Base-by-base conservation (phyloP, 2,888 invertebrate genomes). In the Phoenoteleia sp. region DNA sequence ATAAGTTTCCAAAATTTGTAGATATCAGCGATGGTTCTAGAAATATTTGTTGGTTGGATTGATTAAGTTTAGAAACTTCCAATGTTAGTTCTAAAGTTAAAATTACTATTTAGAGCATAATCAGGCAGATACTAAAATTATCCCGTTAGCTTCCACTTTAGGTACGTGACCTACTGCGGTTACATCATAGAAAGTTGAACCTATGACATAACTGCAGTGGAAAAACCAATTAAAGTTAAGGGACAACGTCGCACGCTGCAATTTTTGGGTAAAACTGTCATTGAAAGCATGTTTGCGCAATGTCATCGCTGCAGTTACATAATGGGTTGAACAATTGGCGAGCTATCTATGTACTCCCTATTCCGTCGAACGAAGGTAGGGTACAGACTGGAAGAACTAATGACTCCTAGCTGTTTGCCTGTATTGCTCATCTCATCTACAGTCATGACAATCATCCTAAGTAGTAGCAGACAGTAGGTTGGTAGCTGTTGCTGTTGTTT, bases 361-460 rank as follows among this genome's bases (percentile, higher is more conserved):
- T 89, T 89, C 92, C 93, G 93, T 92, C 92, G 90, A 91, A 91
- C 89, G 91, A 91, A 92, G 90, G 91, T 92, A 92, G 92, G 92
- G 92, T 93, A 93, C 93, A 92, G 93, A 93, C 93, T 93, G 93
- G 91, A 93, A 92, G 91, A 92, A 92, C 92, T 93, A 93, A 92
- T 91, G 93, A 91, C 91, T 93, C 92, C 91, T 92, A 92, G 93
- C 92, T 90, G 92, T 93, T 89, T 91, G 92, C 92, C 91, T 92
- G 93, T 92, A 92, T 92, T 91, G 92, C 91, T 90, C 87, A 84
- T 88, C 87, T 87, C 87, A 85, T 88, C 87, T 93, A 93, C 91
- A 90, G 90, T 93, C 93, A 93, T 92, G 92, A 93, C 92, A 93
- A 92, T 93, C 92, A 92, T 93, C 92, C 92, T 93, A 93, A 93